Conservation (phyloP, 2,888 invertebrate genomes). For the Cosmopolites sordidus region DNA sequence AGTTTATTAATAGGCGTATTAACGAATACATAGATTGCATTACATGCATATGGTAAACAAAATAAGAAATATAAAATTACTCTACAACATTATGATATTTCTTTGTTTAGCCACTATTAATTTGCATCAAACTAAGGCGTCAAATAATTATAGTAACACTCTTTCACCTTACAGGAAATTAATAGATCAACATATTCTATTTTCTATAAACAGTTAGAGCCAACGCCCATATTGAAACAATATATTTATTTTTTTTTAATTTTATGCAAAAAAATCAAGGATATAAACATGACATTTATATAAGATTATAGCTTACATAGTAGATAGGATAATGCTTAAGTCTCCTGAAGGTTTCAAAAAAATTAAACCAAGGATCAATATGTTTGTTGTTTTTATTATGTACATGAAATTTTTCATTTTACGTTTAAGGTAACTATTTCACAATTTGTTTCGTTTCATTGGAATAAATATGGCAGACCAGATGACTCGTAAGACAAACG, state of each 20-base stretch:
- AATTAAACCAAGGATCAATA: neutral
- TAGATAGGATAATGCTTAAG: no score
- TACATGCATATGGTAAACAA: no score
- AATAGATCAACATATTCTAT: neutral
- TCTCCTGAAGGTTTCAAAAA: neutral
- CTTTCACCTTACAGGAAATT: no score
- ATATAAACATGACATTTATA: neutral
- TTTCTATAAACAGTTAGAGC: constrained; percentile 1
- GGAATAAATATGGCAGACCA: neutral
- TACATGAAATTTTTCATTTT: neutral
- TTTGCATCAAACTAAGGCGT: no score
- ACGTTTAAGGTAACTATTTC: neutral
- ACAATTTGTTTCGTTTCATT: neutral
- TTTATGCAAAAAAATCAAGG: constrained; percentile 6
- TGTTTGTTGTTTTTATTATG: neutral
- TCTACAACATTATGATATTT: no score
- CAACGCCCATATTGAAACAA: constrained; percentile 10
- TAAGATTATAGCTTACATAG: neutral
- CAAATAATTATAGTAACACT: no score
- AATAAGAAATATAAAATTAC: no score
- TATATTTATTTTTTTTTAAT: neutral
- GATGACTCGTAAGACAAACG: neutral
- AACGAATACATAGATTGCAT: no score
- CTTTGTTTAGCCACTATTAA: no score
- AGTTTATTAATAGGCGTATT: no score